Evolutionary conservation across 2,888 invertebrate genomes (phyloP), one percentile per base, ranked within the genome.

Genomic region (Acleris holmiana): DNA sequence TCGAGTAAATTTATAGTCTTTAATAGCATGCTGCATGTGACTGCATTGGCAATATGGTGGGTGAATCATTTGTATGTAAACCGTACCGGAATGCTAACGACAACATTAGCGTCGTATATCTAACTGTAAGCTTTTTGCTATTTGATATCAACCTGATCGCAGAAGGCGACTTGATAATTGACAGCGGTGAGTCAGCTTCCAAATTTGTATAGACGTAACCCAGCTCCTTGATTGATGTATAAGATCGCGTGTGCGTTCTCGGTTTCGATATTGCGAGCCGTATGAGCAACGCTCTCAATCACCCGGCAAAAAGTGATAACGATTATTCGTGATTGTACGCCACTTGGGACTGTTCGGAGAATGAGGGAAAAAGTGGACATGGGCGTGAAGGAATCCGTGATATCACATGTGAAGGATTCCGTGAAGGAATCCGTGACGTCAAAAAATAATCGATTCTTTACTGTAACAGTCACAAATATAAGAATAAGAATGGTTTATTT

Each of bases 41-140:
- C 63, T 15, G 63, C 44, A 53, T 57, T 53, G 58, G 58, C 47
- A 58, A 63, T 51, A 62, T 53, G 53, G 47, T 44, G 51, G 58
- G 57, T 63, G 58, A 63, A 17, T 23, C 53, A 55, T 23, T 23
- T 55, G 54, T 44, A 19, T 15, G 25, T 29, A 18, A 25, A 25
- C 62, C 51, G 41, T 8, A 50, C 46, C 58, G 53, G 63, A 63
- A 63, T 63, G 47, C 46, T 63, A 63, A 63, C 53, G 63, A 51
- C 57, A 35, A 58, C 63, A 63, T 63, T 57, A 51, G 54, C 61
- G 51, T 53, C 47, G 53, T 47, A 47, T 63, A 58, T 47, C 53
- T 40, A 10, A 19, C 47, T 21, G 35, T 53, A 23, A 8, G 41
- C 41, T 63, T 57, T 63, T 63, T 63, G 63, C 63, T 19, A 35